Percentiles rank a stretch among this genome's conserved stretches.
These are phyloP conservation scores for Linurgus olivaceus DNA, from an alignment of 2,797 vertebrate species.

Conservation along the genomic window DNA sequence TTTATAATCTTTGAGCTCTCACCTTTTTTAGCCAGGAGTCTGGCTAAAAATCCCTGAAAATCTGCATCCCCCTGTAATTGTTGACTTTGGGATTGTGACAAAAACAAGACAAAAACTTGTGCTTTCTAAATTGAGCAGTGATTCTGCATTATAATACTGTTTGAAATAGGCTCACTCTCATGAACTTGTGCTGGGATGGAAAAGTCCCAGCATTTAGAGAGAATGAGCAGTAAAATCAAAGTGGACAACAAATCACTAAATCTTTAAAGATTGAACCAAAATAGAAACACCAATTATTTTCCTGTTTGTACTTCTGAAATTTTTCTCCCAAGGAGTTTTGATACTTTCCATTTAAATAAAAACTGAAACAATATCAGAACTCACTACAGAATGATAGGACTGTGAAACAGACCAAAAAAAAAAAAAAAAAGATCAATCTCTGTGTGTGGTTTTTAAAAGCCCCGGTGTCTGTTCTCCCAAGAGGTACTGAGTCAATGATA, in stretches of 20 bases:
- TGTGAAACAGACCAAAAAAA: not conserved
- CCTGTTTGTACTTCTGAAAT: not conserved
- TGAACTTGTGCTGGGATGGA: not conserved
- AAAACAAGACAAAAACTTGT: not conserved
- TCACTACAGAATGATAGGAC: not conserved
- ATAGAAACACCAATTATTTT: not conserved
- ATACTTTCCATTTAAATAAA: not conserved
- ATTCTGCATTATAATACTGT: not conserved
- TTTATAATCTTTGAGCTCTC: not conserved
- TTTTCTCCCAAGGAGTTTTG: not conserved
- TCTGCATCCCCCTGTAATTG: not conserved
- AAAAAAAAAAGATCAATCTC: not conserved
- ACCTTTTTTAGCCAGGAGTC: not conserved
- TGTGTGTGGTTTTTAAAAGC: not conserved
- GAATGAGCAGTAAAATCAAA: not conserved
- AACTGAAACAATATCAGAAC: not conserved
- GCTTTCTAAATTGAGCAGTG: not conserved
- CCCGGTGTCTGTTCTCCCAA: not conserved
- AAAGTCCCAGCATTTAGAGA: not conserved
- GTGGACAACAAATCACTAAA: not conserved
- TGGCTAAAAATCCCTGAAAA: not conserved
- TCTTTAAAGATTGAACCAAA: not conserved
- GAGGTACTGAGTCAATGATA: not conserved
- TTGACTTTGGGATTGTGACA: conserved; percentile 13
- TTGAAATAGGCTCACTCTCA: not conserved